Evolutionary conservation across 1,140 invertebrate species (phyloP).

Genomic region (Tetragonula clypearis): DNA sequence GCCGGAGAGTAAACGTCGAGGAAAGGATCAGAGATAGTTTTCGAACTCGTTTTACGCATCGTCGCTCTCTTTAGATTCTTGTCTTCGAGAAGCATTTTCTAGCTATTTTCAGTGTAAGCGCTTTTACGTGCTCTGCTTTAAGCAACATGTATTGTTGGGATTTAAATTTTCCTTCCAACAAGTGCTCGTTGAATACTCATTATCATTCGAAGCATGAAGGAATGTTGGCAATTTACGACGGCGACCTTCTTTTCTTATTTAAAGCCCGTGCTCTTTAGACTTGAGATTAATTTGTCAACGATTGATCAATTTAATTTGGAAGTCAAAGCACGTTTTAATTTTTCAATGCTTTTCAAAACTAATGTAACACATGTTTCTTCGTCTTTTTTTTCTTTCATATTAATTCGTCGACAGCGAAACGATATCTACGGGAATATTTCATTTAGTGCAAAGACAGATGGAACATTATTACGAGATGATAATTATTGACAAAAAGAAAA

Average conservation of each 20-base stretch:
- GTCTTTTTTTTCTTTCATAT: no score
- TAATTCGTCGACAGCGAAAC: slow-evolving; percentile 88
- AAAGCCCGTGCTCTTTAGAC: no score
- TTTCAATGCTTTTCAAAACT: not conserved
- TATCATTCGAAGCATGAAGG: not conserved
- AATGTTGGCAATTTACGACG: not conserved
- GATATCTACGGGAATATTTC: slow-evolving; percentile 93
- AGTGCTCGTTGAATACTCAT: not conserved
- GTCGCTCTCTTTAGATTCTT: slow-evolving; percentile 62
- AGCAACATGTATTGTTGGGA: not conserved
- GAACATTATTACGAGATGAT: slow-evolving; percentile 95
- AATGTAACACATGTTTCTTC: not conserved
- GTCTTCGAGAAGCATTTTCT: slow-evolving; percentile 23
- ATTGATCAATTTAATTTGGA: not conserved
- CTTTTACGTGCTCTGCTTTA: not conserved
- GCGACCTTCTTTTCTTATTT: not conserved
- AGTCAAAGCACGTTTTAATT: not conserved
- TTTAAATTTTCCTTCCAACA: slow-evolving; percentile 23
- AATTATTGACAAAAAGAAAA: slow-evolving; percentile 92
- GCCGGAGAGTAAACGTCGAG: slow-evolving; percentile 12
- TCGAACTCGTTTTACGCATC: slow-evolving; percentile 71
- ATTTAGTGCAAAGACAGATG: slow-evolving; percentile 96
- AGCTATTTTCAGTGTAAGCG: slow-evolving; percentile 9
- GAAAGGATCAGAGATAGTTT: slow-evolving; percentile 55
- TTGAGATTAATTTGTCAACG: not conserved